Evolutionary conservation across 2,888 invertebrate species (phyloP).

Genomic region (Phalangium opilio): DNA sequence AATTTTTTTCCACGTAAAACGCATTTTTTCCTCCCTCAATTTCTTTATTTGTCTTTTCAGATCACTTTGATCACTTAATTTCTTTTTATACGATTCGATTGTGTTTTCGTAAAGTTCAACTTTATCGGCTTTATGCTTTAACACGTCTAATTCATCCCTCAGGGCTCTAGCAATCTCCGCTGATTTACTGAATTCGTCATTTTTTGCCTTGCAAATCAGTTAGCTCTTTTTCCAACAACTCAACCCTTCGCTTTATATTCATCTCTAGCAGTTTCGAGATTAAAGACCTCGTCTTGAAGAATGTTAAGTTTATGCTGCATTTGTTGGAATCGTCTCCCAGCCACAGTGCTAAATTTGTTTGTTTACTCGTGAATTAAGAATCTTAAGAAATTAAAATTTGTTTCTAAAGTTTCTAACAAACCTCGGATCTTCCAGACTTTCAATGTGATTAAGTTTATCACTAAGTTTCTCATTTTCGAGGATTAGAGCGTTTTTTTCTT

Average conservation of each 20-base stretch:
- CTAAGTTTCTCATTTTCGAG: constrained; percentile 33
- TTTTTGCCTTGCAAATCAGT: constrained; percentile 56
- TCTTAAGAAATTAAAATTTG: no score
- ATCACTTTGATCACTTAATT: constrained; percentile 51
- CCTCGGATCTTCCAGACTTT: constrained; percentile 33
- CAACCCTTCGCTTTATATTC: constrained; percentile 68
- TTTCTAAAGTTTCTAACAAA: constrained; percentile 15
- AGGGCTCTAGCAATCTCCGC: constrained; percentile 60
- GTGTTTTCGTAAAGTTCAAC: constrained; percentile 65
- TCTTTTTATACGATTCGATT: constrained; percentile 77
- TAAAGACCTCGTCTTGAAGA: constrained; percentile 48
- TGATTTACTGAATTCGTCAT: constrained; percentile 60
- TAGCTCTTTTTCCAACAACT: constrained; percentile 63
- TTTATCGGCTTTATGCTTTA: constrained; percentile 78
- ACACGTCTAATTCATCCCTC: constrained; percentile 75
- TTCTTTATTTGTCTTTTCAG: constrained; percentile 68
- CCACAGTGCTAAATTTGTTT: constrained; percentile 27
- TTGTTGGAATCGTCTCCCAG: constrained; percentile 30
- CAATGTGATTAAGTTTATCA: constrained; percentile 31
- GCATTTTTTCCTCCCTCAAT: constrained; percentile 81
- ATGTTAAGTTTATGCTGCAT: constrained; percentile 31
- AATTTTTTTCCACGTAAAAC: no score
- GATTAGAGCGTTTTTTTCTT: constrained; percentile 29
- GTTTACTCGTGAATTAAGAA: no score
- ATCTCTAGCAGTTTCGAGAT: constrained; percentile 69